Evolutionary conservation across 2,113 vertebrate genomes (phyloP).

Genomic region (Pterocles gutturalis): DNA sequence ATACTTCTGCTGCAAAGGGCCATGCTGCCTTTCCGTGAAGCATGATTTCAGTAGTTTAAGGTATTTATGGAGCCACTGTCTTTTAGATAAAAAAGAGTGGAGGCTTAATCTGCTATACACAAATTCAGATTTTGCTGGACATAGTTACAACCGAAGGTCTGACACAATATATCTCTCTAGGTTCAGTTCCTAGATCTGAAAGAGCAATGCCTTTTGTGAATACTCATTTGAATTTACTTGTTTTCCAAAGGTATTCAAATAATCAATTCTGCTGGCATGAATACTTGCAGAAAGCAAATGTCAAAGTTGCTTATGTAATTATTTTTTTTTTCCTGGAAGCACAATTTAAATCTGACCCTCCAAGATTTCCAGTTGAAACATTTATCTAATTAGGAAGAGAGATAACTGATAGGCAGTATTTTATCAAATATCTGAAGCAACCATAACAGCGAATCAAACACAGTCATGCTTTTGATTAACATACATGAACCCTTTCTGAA

Average conservation of each 20-base stretch:
- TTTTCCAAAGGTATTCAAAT: slow-evolving; percentile 28
- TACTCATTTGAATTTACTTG: background rate
- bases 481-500: background rate
- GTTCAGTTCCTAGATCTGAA: background rate
- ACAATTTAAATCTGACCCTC: background rate
- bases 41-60: background rate
- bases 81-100: background rate
- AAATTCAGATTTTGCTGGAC: background rate
- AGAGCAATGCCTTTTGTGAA: background rate
- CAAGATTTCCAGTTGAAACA: background rate
- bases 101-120: background rate
- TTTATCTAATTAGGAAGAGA: background rate
- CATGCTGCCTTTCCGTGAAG: background rate
- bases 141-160: background rate
- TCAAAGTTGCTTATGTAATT: background rate
- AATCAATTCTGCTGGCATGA: background rate
- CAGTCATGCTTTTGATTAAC: background rate
- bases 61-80: background rate
- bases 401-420: background rate
- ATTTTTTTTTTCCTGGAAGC: background rate
- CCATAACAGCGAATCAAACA: background rate
- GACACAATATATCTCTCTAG: background rate
- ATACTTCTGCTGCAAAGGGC: background rate
- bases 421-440: background rate
- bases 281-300: background rate